These are phyloP conservation scores for Papilio machaon DNA, from an alignment of 1,140 invertebrate species.

Conservation along the genomic window DNA sequence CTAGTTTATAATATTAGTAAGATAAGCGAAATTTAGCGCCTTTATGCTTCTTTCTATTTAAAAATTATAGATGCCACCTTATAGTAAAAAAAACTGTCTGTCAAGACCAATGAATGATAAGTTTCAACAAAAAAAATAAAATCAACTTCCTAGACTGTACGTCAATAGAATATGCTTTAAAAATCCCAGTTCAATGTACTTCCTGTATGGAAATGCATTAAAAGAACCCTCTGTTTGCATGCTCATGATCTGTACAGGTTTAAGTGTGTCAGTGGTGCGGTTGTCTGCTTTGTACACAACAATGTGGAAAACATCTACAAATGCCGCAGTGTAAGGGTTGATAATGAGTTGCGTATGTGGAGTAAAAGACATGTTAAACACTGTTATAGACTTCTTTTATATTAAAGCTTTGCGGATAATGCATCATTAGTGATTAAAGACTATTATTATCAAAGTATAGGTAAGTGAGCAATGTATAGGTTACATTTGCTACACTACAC, in stretches of 20 bases:
- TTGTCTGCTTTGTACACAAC: slow-evolving; percentile 21
- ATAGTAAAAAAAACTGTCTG: no score
- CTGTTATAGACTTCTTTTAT: slow-evolving; percentile 9
- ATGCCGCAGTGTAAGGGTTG: slow-evolving; percentile 14
- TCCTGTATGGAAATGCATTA: slow-evolving; percentile 26
- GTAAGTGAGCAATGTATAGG: not conserved
- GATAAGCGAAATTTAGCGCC: no score
- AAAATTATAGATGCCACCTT: no score
- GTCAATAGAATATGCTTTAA: not conserved
- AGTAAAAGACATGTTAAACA: not conserved
- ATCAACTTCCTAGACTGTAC: not conserved
- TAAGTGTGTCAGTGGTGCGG: slow-evolving; percentile 16
- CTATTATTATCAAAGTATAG: not conserved
- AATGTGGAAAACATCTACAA: slow-evolving; percentile 21
- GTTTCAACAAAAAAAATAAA: not conserved
- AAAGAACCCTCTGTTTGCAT: slow-evolving; percentile 30
- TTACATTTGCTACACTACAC: no score
- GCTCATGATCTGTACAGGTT: slow-evolving; percentile 16
- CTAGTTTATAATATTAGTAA: no score
- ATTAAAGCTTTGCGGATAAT: not conserved
- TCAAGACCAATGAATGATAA: no score
- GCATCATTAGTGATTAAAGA: not conserved
- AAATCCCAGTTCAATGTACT: slow-evolving; percentile 8
- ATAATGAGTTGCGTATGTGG: not conserved
- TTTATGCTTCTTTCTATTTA: no score